These are phyloP conservation scores for Zaprionus taronus DNA, from an alignment of 1,140 invertebrate species.

Conservation along the genomic window DNA sequence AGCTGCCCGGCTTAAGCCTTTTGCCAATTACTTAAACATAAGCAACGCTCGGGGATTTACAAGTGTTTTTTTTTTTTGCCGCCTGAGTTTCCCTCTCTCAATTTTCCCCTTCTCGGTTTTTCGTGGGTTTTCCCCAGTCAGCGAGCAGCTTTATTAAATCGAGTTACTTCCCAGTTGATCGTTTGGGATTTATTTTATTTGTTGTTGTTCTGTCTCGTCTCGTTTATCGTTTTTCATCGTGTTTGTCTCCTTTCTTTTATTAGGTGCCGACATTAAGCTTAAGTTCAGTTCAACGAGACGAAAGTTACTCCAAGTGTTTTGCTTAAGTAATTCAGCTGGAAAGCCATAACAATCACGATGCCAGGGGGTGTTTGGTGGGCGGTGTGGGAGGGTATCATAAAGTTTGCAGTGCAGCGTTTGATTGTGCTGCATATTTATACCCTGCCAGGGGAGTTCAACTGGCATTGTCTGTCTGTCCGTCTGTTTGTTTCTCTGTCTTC, in stretches of 20 bases:
- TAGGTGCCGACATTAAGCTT: conserved; percentile 55
- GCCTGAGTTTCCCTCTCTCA: conserved; percentile 25
- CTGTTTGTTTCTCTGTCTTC: no score
- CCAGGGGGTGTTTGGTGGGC: background rate
- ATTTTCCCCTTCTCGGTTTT: conserved; percentile 13
- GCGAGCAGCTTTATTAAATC: conserved; percentile 31
- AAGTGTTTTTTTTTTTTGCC: conserved; percentile 62
- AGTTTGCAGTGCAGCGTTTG: background rate
- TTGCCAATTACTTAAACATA: conserved; percentile 81
- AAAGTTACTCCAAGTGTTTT: conserved; percentile 17
- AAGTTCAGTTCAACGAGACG: conserved; percentile 43
- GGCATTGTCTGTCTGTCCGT: no score
- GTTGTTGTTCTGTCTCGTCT: conserved; percentile 2
- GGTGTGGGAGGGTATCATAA: background rate
- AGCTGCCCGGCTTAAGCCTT: conserved; percentile 63
- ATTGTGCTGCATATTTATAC: background rate
- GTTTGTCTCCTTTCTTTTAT: conserved; percentile 3
- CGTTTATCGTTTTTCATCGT: background rate
- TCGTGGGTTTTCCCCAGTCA: conserved; percentile 10
- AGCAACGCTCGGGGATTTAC: conserved; percentile 68
- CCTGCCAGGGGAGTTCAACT: no score
- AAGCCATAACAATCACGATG: background rate
- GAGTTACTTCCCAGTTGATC: conserved; percentile 53
- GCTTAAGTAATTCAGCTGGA: conserved; percentile 4
- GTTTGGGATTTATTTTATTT: conserved; percentile 36